Evolutionary conservation across 2,797 vertebrate genomes (phyloP).

Genomic region (Craterocephalus amniculus): DNA sequence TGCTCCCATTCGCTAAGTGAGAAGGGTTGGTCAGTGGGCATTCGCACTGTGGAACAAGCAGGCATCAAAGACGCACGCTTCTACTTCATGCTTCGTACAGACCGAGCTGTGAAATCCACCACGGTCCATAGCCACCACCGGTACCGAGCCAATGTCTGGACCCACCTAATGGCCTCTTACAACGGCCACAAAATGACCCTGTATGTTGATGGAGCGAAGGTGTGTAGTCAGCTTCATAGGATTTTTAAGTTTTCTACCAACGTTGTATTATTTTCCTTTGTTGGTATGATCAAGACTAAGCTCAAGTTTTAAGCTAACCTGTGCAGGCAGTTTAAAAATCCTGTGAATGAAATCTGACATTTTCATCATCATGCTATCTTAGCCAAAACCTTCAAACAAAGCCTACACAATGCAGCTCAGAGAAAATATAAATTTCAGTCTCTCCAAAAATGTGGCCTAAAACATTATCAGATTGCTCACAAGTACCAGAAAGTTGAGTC

Average conservation of each 20-base stretch:
- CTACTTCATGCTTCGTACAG: constrained; percentile 94
- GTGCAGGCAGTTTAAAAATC: too few species aligned
- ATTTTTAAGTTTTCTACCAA: background rate
- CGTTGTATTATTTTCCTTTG: too few species aligned
- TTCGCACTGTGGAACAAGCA: constrained; percentile 81
- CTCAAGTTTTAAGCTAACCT: background rate
- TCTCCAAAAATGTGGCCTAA: too few species aligned
- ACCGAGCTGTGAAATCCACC: constrained; percentile 86
- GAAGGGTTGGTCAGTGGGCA: constrained; percentile 95
- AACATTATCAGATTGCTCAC: too few species aligned
- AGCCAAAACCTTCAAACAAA: too few species aligned
- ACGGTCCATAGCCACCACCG: constrained; percentile 82
- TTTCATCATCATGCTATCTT: too few species aligned
- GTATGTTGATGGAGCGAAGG: constrained; percentile 90
- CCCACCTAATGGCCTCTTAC: constrained; percentile 90
- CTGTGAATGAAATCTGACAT: background rate
- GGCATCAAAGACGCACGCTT: constrained; percentile 89
- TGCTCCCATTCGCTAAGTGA: constrained; percentile 90
- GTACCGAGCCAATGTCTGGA: constrained; percentile 87
- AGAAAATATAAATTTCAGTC: too few species aligned
- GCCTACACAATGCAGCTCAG: too few species aligned
- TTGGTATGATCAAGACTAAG: background rate
- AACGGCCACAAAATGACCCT: constrained; percentile 87
- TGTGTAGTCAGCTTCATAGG: constrained; percentile 43
- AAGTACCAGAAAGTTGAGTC: too few species aligned